Evolutionary conservation across 2,797 vertebrate species (phyloP).

Genomic region (Petrocephalus schoutedeni): DNA sequence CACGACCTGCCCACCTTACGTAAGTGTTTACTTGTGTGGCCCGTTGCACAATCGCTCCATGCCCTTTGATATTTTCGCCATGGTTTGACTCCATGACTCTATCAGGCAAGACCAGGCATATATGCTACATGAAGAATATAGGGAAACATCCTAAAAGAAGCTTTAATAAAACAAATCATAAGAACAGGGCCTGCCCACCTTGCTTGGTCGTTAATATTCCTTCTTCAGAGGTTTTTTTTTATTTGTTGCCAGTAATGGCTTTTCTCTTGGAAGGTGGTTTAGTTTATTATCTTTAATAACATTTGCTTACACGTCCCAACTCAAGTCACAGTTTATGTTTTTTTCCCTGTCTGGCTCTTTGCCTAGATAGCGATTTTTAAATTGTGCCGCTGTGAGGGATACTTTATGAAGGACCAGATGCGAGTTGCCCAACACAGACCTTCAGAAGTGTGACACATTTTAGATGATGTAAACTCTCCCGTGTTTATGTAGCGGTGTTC

Average conservation of each 20-base stretch:
- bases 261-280: constrained; percentile 50
- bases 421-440: constrained; percentile 29
- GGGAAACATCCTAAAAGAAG: constrained; percentile 59
- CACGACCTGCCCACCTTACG: constrained; percentile 12
- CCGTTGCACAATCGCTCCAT: constrained; percentile 66
- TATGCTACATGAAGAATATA: constrained; percentile 67
- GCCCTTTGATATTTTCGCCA: constrained; percentile 62
- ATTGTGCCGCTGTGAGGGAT: constrained; percentile 46
- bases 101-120: constrained; percentile 74
- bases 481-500: constrained; percentile 42
- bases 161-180: constrained; percentile 46
- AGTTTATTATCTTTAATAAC: constrained; percentile 45
- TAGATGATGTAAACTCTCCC: constrained; percentile 35
- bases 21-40: constrained; percentile 49
- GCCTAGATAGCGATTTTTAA: constrained; percentile 56
- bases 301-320: constrained; percentile 34
- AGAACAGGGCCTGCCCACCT: background rate
- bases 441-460: constrained; percentile 37
- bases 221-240: background rate
- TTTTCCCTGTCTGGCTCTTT: constrained; percentile 34
- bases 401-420: constrained; percentile 30
- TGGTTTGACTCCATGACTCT: constrained; percentile 50
- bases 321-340: constrained; percentile 30
- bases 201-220: background rate
- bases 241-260: constrained; percentile 35